phyloP scores from a whole-genome alignment of 2,113 vertebrate species.

The Macroglossus sobrinus region DNA sequence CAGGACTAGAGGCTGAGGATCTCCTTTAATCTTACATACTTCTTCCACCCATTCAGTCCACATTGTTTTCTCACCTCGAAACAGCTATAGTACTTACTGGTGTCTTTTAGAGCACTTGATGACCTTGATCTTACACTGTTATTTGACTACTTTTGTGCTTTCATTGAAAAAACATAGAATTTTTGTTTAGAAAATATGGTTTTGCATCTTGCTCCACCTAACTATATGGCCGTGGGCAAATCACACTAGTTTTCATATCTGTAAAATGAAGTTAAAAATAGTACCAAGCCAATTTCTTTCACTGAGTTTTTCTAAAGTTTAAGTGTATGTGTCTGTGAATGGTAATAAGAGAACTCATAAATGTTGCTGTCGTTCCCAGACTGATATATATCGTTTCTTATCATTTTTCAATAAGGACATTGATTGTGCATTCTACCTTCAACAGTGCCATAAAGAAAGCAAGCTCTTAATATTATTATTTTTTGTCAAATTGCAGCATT shows the following conservation, averaged over 20 bases:
- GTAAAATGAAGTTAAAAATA: conserved; percentile 30
- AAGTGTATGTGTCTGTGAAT: not conserved
- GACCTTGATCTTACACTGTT: not conserved
- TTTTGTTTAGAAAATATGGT: not conserved
- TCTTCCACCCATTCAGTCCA: not conserved
- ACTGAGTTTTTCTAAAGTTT: not conserved
- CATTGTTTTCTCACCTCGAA: not conserved
- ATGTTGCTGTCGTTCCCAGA: not conserved
- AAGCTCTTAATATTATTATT: not conserved
- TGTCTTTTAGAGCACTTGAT: not conserved
- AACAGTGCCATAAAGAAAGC: not conserved
- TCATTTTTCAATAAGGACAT: not conserved
- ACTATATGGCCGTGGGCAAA: not conserved
- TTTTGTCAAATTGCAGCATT: not conserved
- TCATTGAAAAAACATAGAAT: not conserved
- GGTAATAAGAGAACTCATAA: not conserved
- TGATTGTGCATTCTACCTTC: not conserved
- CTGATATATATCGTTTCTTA: not conserved
- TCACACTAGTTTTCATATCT: not conserved
- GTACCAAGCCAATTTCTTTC: not conserved
- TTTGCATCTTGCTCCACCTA: not conserved
- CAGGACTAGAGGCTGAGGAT: not conserved
- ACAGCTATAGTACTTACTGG: not conserved
- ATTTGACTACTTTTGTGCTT: not conserved
- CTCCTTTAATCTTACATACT: not conserved